A percentile compares a stretch with the other conserved stretches of the same genome.
Evolutionary conservation across 2,797 vertebrate genomes (phyloP).

Genomic region (Gymnoscopelus microlampas): DNA sequence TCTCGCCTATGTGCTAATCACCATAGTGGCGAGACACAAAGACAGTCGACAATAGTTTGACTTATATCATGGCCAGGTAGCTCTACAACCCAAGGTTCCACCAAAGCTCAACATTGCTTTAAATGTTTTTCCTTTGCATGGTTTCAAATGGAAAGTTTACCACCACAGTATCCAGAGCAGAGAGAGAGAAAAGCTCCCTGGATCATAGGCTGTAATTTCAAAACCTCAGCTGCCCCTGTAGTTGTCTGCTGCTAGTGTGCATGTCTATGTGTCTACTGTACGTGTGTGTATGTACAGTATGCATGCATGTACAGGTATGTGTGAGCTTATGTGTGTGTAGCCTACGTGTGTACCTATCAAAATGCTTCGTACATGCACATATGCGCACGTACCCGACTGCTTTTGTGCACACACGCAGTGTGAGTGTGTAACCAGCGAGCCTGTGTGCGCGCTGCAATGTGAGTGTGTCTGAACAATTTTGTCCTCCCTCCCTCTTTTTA

Average conservation of each 20-base stretch:
- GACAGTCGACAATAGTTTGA: no score
- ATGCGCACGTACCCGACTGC: not conserved
- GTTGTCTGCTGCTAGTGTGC: conserved; percentile 50
- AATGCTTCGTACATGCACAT: no score
- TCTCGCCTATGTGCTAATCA: no score
- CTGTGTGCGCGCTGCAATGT: conserved; percentile 28
- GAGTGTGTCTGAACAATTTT: conserved; percentile 42
- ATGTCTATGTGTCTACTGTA: conserved; percentile 35
- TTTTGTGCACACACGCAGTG: no score
- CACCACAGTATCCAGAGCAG: conserved; percentile 52
- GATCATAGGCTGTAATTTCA: conserved; percentile 79
- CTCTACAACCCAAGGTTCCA: no score
- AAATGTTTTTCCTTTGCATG: conserved; percentile 17
- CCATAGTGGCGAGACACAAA: no score
- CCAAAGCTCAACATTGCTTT: conserved; percentile 11
- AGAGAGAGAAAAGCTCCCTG: conserved; percentile 68
- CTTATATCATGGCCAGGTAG: no score
- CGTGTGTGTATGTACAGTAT: conserved; percentile 38
- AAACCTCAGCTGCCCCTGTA: conserved; percentile 77
- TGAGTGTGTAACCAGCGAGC: conserved; percentile 4
- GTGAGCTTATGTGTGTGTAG: conserved; percentile 26
- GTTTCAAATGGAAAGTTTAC: conserved; percentile 58
- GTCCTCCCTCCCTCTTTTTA: conserved; percentile 26
- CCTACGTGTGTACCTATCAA: conserved; percentile 40
- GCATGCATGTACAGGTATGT: conserved; percentile 31